Percentiles rank a stretch among this genome's conserved stretches.
Conservation (phyloP, 2,888 invertebrate species). For the Eupithecia inturbata region DNA sequence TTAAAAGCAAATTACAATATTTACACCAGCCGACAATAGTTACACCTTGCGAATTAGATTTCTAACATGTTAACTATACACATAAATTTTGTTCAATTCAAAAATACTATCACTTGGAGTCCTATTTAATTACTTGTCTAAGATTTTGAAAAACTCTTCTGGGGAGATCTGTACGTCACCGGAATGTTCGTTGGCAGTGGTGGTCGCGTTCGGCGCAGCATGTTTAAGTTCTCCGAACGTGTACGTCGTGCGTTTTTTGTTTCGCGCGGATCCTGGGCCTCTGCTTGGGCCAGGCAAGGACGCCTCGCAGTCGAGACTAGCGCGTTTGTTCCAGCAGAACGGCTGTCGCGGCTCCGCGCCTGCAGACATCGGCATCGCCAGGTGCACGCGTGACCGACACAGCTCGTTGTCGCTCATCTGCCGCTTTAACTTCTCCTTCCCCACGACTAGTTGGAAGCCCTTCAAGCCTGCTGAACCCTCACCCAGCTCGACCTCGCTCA, state of each 20-base stretch:
- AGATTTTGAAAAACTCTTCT: conserved; percentile 74
- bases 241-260: conserved; percentile 60
- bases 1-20: conserved; percentile 82
- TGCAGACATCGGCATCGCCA: conserved; percentile 80
- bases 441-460: conserved; percentile 74
- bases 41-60: conserved; percentile 59
- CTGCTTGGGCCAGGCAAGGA: conserved; percentile 49
- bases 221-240: conserved; percentile 81
- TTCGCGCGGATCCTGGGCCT: conserved; percentile 41
- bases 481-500: conserved; percentile 69
- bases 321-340: conserved; percentile 71
- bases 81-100: conserved; percentile 62
- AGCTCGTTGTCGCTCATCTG: conserved; percentile 77
- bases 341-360: conserved; percentile 74
- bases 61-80: conserved; percentile 63
- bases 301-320: conserved; percentile 66
- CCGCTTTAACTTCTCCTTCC: conserved; percentile 72
- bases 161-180: conserved; percentile 67
- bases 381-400: conserved; percentile 65
- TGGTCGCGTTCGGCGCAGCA: conserved; percentile 70
- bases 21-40: conserved; percentile 73
- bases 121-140: conserved; percentile 66
- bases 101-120: conserved; percentile 54
- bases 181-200: conserved; percentile 49
- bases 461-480: conserved; percentile 48